Percentiles rank a stretch among this genome's conserved stretches.
Evolutionary conservation across 2,113 vertebrate species (phyloP).

Genomic region (Emydura subglobosa): DNA sequence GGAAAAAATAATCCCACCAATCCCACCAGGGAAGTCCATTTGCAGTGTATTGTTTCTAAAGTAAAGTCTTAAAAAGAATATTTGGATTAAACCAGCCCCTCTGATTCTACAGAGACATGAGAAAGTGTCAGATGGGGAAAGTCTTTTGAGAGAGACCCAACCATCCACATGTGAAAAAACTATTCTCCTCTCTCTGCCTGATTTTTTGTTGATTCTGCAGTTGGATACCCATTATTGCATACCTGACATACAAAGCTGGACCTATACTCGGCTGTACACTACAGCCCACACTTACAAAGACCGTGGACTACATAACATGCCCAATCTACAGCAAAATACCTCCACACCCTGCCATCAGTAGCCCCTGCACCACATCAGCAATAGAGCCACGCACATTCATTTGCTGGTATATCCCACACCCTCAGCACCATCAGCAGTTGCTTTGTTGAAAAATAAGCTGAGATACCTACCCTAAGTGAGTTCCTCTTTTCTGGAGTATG

Average conservation of each 20-base stretch:
- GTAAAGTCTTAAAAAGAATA: background rate
- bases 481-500: background rate
- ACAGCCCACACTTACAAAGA: background rate
- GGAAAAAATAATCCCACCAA: background rate
- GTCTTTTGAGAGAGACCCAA: slow-evolving; percentile 18
- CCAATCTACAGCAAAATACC: background rate
- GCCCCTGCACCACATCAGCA: fast-evolving
- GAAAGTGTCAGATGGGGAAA: background rate
- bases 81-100: background rate
- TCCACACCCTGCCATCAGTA: background rate
- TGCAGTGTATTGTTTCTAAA: background rate
- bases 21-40: background rate
- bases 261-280: background rate
- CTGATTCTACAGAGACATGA: fast-evolving
- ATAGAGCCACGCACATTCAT: background rate
- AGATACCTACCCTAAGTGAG: fast-evolving
- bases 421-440: fast-evolving
- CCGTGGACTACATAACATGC: background rate
- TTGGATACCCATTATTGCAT: background rate
- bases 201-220: slow-evolving; percentile 30
- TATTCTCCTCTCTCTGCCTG: slow-evolving; percentile 9
- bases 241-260: background rate
- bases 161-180: background rate
- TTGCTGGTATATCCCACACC: background rate
- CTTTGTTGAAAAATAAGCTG: background rate